These are phyloP conservation scores for Nyctibius bracteatus DNA, from an alignment of 2,113 vertebrate species.

Conservation along the genomic window DNA sequence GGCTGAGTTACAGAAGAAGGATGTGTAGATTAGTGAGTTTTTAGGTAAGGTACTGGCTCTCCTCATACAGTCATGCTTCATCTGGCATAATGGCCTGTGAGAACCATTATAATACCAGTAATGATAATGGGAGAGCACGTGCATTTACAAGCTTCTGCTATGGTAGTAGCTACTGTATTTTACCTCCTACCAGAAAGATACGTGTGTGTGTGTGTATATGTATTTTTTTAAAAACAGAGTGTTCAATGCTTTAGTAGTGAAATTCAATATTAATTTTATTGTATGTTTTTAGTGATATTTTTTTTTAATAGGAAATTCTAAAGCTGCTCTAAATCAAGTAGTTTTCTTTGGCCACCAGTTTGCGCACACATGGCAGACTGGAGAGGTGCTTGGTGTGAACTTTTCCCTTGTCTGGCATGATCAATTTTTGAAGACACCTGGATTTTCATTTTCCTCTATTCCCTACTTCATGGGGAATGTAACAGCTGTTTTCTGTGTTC, in stretches of 20 bases:
- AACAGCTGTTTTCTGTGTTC: background rate
- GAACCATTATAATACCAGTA: background rate
- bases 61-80: background rate
- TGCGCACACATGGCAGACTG: background rate
- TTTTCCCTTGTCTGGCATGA: background rate
- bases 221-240: background rate
- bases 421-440: background rate
- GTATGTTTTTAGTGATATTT: background rate
- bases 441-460: background rate
- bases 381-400: background rate
- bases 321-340: background rate
- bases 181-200: background rate
- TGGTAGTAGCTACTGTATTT: background rate
- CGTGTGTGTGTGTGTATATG: accelerated
- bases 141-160: background rate
- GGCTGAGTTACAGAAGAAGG: background rate
- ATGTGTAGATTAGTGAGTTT: background rate
- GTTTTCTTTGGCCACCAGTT: background rate
- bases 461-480: background rate
- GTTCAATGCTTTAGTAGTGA: background rate
- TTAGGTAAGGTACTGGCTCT: background rate
- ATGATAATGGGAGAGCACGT: background rate
- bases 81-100: background rate
- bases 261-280: background rate
- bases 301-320: background rate